Percentiles rank a stretch among this genome's conserved stretches.
phyloP scores from a whole-genome alignment of 2,888 invertebrate genomes.

The Tanypteryx hageni region DNA sequence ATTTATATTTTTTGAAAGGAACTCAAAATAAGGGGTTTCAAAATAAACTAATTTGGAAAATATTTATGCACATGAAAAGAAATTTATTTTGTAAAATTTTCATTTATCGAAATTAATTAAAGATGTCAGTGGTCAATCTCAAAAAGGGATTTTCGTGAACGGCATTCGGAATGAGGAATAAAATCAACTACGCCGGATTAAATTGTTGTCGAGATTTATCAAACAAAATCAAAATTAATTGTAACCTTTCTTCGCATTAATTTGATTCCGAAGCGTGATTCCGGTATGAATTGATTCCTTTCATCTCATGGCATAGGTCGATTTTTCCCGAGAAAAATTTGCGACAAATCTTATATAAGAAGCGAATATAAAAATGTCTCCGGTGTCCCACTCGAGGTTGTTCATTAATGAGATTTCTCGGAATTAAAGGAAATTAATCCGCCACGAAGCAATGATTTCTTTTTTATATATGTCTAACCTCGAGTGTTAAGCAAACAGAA shows the following conservation, averaged over 20 bases:
- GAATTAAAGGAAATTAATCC: conserved; percentile 46
- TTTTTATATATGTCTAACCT: not conserved
- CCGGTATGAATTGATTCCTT: not conserved
- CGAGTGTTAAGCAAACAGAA: conserved; percentile 27
- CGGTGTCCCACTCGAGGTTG: not conserved
- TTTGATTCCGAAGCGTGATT: conserved; percentile 9
- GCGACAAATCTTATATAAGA: conserved; percentile 16
- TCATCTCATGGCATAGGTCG: not conserved
- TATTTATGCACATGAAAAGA: no score
- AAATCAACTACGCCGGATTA: not conserved
- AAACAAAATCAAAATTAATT: not conserved
- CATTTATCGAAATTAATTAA: no score
- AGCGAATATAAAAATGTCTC: not conserved
- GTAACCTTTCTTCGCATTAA: not conserved
- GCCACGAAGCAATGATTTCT: not conserved
- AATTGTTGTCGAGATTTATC: not conserved
- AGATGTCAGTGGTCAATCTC: not conserved
- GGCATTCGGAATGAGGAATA: not conserved
- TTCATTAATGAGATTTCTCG: conserved; percentile 54
- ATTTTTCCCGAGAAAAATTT: conserved; percentile 19
- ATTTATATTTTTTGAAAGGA: no score
- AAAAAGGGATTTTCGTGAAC: not conserved
- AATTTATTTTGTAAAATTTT: no score
- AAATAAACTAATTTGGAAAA: no score
- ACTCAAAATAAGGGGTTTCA: no score